phyloP scores from a whole-genome alignment of 2,797 vertebrate species.

The Alcedo atthis region DNA sequence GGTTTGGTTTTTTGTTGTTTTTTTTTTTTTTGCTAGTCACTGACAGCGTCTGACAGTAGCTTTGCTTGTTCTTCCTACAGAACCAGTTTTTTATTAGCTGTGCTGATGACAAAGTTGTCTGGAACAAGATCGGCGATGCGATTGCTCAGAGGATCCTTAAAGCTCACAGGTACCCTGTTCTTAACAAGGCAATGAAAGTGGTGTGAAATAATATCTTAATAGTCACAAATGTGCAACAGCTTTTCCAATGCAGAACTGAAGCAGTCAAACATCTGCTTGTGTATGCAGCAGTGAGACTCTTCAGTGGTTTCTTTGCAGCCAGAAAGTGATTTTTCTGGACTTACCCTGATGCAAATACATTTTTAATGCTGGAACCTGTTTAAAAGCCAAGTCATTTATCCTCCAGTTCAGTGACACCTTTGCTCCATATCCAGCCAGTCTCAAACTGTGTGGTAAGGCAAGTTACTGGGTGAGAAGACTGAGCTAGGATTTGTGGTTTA shows the following conservation, averaged over 20 bases:
- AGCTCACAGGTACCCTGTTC: conserved; percentile 86
- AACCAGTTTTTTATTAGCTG: conserved; percentile 99
- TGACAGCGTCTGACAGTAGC: conserved; percentile 9
- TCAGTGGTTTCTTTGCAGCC: background rate
- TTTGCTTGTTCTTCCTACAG: conserved; percentile 74
- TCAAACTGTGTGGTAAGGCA: background rate
- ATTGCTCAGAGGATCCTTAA: conserved; percentile 91
- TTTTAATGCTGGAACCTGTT: background rate
- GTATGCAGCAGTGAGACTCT: background rate
- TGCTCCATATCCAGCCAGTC: background rate
- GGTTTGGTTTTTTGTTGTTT: too few relatives aligned
- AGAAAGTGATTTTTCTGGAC: background rate
- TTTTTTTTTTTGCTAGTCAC: background rate
- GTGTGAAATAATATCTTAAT: background rate
- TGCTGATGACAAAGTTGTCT: conserved; percentile 90
- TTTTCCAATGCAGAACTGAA: fast-evolving
- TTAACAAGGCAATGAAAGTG: background rate
- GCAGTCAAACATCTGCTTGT: background rate
- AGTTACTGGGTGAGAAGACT: background rate
- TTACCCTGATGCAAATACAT: background rate
- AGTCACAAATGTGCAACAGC: background rate
- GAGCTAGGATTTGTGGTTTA: background rate
- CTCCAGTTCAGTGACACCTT: background rate
- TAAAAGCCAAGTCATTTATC: background rate
- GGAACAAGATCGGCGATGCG: conserved; percentile 92